Evolutionary conservation across 2,888 invertebrate species (phyloP).

Genomic region (Leucozona laternaria): DNA sequence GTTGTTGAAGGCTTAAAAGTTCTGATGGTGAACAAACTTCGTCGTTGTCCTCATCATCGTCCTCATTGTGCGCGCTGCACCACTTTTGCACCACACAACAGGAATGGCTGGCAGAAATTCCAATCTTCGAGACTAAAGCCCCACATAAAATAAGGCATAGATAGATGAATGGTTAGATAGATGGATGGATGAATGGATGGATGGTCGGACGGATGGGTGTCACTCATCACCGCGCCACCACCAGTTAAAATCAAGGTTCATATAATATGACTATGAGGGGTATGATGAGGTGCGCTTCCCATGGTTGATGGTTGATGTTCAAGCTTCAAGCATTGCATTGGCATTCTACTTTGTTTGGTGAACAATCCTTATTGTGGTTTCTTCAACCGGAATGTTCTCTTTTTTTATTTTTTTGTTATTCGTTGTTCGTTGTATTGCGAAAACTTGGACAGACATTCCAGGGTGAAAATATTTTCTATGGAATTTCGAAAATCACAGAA

Average conservation of each 20-base stretch:
- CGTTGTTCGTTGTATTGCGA: conserved; percentile 49
- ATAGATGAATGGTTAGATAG: conserved; percentile 63
- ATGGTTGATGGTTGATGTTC: conserved; percentile 41
- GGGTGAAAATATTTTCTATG: conserved; percentile 72
- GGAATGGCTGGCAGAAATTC: conserved; percentile 59
- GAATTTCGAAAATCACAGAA: conserved; percentile 70
- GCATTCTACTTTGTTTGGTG: conserved; percentile 63
- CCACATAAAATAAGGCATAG: conserved; percentile 52
- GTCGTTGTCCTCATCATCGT: conserved; percentile 40
- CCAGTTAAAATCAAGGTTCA: conserved; percentile 69
- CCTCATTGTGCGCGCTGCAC: conserved; percentile 49
- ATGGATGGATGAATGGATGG: conserved; percentile 43
- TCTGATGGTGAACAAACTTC: conserved; percentile 22
- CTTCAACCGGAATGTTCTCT: conserved; percentile 71
- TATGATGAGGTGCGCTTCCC: conserved; percentile 70
- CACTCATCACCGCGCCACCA: conserved; percentile 68
- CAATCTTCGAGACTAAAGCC: conserved; percentile 44
- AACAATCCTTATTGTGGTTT: conserved; percentile 72
- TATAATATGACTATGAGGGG: conserved; percentile 42
- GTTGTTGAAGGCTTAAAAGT: conserved; percentile 27
- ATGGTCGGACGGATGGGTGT: conserved; percentile 71
- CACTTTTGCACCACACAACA: conserved; percentile 19
- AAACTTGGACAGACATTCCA: conserved; percentile 72
- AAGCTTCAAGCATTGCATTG: conserved; percentile 51
- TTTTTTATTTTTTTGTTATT: conserved; percentile 5